Evolutionary conservation across 2,797 vertebrate genomes (phyloP).

Genomic region (Chiroxiphia lanceolata): DNA sequence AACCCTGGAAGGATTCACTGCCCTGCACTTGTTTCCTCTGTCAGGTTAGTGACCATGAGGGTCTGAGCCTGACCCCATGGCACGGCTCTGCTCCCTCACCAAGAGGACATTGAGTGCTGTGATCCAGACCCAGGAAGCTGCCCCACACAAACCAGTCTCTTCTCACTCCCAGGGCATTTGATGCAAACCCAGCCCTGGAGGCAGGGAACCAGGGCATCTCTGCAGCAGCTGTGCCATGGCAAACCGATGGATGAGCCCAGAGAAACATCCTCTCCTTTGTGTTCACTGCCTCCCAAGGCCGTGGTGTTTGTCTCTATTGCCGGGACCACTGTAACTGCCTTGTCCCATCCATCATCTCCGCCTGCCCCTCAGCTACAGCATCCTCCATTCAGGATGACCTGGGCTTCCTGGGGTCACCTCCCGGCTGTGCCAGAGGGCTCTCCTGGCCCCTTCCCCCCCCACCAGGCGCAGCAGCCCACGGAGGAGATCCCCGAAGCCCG

Average conservation of each 20-base stretch:
- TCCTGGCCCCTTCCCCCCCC: background rate
- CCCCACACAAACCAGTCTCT: background rate
- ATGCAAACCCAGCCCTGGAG: background rate
- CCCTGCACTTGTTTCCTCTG: background rate
- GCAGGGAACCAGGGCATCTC: background rate
- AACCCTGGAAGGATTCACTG: background rate
- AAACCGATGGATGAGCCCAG: fast-evolving
- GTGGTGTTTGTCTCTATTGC: background rate
- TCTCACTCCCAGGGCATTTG: background rate
- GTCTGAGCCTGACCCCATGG: background rate
- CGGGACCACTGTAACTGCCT: fast-evolving
- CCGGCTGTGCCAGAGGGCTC: background rate
- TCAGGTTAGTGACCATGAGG: background rate
- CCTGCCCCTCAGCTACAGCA: background rate
- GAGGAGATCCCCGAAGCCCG: background rate
- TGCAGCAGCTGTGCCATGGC: background rate
- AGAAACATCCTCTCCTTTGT: constrained; percentile 34
- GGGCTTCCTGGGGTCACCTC: constrained; percentile 40
- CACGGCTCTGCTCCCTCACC: background rate
- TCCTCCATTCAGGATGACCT: background rate
- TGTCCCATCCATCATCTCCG: background rate
- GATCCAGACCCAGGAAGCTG: background rate
- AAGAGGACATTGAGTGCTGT: fast-evolving
- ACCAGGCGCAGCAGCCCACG: fast-evolving
- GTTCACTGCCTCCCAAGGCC: constrained; percentile 10